A percentile compares a stretch with the other conserved stretches of the same genome.
These are phyloP conservation scores for Gobio gobio DNA, from an alignment of 2,113 vertebrate genomes.

Conservation along the genomic window DNA sequence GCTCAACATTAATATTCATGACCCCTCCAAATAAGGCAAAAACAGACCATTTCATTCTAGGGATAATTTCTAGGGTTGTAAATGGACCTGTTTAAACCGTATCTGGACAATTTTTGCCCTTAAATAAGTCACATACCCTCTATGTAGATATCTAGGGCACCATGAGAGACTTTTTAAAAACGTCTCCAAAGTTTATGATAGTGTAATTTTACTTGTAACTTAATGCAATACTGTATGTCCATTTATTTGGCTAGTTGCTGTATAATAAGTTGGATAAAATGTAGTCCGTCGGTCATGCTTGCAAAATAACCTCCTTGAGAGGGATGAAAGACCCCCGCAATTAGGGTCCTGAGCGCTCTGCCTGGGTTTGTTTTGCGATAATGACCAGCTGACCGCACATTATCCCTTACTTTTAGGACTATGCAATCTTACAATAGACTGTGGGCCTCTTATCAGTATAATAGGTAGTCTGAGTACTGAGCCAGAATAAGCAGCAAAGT, in stretches of 20 bases:
- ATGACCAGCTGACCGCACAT: not conserved
- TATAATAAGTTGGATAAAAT: not conserved
- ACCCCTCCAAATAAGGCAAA: too few species aligned
- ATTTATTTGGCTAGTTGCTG: not conserved
- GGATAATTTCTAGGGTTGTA: too few species aligned
- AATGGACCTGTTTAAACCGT: too few species aligned
- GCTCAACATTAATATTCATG: too few species aligned
- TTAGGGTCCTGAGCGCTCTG: not conserved
- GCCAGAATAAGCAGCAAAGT: slow-evolving; percentile 7
- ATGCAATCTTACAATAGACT: not conserved
- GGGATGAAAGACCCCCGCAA: not conserved
- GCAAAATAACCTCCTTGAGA: not conserved
- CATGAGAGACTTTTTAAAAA: too few species aligned
- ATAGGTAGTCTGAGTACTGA: not conserved
- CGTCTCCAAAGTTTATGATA: too few species aligned
- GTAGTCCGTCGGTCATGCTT: not conserved
- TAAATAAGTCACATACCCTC: too few species aligned
- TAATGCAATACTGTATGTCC: not conserved
- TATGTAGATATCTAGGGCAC: too few species aligned
- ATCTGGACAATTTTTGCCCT: too few species aligned
- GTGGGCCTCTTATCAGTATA: not conserved
- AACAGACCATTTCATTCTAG: too few species aligned
- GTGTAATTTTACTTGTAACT: not conserved
- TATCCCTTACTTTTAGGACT: not conserved
- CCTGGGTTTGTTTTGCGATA: not conserved